These are phyloP conservation scores for Battus philenor DNA, from an alignment of 1,140 invertebrate species.

Conservation along the genomic window DNA sequence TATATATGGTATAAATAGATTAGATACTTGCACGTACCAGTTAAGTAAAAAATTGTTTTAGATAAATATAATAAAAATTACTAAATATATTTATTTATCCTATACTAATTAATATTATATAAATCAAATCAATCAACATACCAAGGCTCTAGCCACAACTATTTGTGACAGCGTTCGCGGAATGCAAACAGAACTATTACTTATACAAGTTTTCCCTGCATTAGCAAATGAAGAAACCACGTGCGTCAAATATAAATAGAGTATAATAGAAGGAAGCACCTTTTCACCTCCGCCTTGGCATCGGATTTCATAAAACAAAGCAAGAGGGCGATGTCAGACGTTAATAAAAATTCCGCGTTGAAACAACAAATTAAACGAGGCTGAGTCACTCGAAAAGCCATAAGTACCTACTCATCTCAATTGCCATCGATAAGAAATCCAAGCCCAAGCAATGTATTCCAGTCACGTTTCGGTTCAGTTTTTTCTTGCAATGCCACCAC, in stretches of 20 bases:
- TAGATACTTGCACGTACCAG: no score
- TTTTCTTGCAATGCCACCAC: slow-evolving; percentile 57
- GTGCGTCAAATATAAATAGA: slow-evolving; percentile 22
- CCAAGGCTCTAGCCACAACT: slow-evolving; percentile 3
- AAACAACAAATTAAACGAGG: slow-evolving; percentile 76
- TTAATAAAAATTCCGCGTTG: slow-evolving; percentile 74
- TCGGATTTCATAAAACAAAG: slow-evolving; percentile 52
- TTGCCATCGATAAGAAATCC: slow-evolving; percentile 75
- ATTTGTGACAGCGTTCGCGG: slow-evolving; percentile 9
- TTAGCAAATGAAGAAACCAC: not conserved
- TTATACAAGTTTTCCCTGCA: not conserved
- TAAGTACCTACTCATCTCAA: slow-evolving; percentile 74
- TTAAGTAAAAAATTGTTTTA: no score
- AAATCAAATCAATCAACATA: slow-evolving; percentile 3
- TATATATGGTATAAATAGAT: no score
- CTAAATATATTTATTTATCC: no score
- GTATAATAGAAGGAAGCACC: slow-evolving; percentile 32
- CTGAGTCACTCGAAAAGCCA: slow-evolving; percentile 73
- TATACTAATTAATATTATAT: not conserved
- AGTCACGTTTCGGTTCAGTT: slow-evolving; percentile 68
- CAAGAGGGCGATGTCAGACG: slow-evolving; percentile 65
- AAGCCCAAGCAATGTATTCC: slow-evolving; percentile 69
- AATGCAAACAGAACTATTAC: slow-evolving; percentile 9
- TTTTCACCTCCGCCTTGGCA: slow-evolving; percentile 40
- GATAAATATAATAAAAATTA: no score